Evolutionary conservation across 23 tunicate species (phyloP), one percentile per base, ranked within the genome.

Genomic region (Corella eumyota): DNA sequence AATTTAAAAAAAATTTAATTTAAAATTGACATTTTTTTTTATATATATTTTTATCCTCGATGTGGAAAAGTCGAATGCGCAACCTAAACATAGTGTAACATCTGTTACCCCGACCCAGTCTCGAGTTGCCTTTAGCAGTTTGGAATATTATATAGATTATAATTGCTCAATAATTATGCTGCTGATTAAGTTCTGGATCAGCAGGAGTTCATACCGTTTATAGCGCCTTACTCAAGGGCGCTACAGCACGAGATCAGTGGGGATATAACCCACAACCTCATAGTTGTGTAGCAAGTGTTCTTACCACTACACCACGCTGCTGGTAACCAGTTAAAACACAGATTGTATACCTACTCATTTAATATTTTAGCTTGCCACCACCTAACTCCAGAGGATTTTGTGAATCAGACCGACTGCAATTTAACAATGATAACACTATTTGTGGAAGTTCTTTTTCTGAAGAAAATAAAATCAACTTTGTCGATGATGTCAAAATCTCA

Each of bases 391-490:
- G 36, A 13, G 50, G 32, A 19, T 3, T n/a, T 6, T 67, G 73
- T 67, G 17, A 13, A 3, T 30, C 61, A 19, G 73, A 67, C 61
- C 61, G 61, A 5, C 46, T 67, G 6, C 27, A 32, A 32, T 67
- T 67, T 32, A 19, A 46, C 28, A 32, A 52, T 19, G 46, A 51
- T 3, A 31, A 30, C 7, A 22, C 32, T 28, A n/a, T 17, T 52
- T 9, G 21, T 28, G 46, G 78, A 25, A 59, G 45, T 2, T 2
- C 48, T 2, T 3, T 29, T 2, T 37, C 34, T 7, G 58, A 46
- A 3, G 34, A 32, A 2, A 1, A 1, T n/a, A 24, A 5, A 1
- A 19, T 72, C 4, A 4, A 19, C 3, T 61, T 60, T 49, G 56
- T 31, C 51, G 30, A 59, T 15, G 68, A 61, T 38, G 78, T 57